phyloP scores from a whole-genome alignment of 1,140 invertebrate species.

The Potamilus streckersoni region DNA sequence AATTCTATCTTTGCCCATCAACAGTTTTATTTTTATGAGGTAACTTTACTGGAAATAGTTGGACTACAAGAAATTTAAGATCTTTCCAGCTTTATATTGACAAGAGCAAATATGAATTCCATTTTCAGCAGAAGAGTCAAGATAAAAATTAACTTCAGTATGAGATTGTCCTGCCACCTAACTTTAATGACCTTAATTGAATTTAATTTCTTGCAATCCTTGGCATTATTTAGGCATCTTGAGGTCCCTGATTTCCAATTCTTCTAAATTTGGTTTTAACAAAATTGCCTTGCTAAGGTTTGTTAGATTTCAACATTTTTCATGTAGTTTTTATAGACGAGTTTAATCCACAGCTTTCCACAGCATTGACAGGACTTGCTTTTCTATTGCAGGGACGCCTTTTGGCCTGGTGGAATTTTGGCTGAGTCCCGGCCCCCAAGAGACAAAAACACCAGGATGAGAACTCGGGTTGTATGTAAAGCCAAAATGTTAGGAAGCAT shows the following conservation, averaged over 20 bases:
- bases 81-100: no score
- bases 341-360: neutral
- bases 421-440: conserved; percentile 75
- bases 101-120: no score
- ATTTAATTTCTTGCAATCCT: no score
- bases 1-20: no score
- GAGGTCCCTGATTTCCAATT: neutral
- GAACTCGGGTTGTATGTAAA: conserved; percentile 88
- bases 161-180: no score
- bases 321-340: neutral
- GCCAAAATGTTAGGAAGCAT: conserved; percentile 83
- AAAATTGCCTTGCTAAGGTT: neutral
- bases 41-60: no score
- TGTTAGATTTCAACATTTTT: neutral
- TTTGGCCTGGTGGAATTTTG: conserved; percentile 82
- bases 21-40: no score
- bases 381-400: conserved; percentile 74
- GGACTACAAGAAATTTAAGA: no score
- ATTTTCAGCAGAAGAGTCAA: no score
- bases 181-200: neutral
- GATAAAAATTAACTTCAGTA: no score
- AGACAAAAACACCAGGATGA: conserved; percentile 79
- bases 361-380: neutral
- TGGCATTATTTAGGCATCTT: no score
- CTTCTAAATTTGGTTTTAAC: neutral